A percentile compares a stretch with the other conserved stretches of the same genome.
Conservation (phyloP, 2,888 invertebrate genomes). For the Eupeodes latifasciatus region DNA sequence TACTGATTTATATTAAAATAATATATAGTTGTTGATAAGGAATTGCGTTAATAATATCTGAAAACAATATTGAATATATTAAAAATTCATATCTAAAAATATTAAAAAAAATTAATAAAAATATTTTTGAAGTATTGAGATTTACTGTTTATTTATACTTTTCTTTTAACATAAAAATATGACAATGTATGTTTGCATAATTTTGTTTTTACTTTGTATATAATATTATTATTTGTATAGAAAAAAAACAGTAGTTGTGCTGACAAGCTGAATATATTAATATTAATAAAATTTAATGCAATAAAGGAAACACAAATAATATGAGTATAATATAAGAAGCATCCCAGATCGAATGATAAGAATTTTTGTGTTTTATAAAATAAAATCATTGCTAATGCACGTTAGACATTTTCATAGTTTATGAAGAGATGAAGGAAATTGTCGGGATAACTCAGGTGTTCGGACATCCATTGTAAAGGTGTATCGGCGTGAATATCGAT, state of each 20-base stretch:
- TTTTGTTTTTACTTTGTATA: constrained; percentile 27
- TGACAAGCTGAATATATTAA: constrained; percentile 74
- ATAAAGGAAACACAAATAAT: constrained; percentile 67
- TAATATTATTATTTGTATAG: constrained; percentile 5
- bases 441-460: constrained; percentile 98
- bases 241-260: constrained; percentile 50
- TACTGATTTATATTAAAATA: no score
- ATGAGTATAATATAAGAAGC: constrained; percentile 51
- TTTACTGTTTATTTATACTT: constrained; percentile 61
- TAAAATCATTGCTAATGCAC: constrained; percentile 43
- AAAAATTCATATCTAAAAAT: no score
- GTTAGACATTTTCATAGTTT: constrained; percentile 79
- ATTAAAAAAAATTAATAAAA: no score
- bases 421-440: constrained; percentile 97
- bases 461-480: constrained; percentile 98
- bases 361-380: not conserved
- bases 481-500: constrained; percentile 94
- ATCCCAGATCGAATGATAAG: constrained; percentile 66
- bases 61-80: no score
- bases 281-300: constrained; percentile 53
- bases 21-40: no score
- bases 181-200: constrained; percentile 49
- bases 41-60: no score
- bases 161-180: constrained; percentile 67
- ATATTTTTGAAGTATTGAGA: constrained; percentile 11